Evolutionary conservation across 2,113 vertebrate genomes (phyloP).

Genomic region (Rhizomys pruinosus): DNA sequence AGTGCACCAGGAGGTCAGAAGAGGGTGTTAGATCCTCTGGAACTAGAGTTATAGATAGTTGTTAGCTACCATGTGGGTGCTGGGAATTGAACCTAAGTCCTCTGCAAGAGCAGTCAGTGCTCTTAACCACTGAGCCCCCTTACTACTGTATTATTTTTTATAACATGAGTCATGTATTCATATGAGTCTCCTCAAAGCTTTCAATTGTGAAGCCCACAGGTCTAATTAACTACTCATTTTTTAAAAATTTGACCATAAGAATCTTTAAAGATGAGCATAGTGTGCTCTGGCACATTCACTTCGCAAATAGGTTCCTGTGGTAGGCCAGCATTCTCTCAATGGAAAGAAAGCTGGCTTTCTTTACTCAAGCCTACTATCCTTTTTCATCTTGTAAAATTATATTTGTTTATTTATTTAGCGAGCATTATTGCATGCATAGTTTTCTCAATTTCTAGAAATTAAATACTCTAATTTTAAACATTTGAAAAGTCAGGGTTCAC

Average conservation of each 20-base stretch:
- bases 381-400: conserved; percentile 37
- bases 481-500: neutral
- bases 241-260: neutral
- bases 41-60: too few species aligned
- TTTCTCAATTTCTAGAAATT: conserved; percentile 30
- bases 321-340: neutral
- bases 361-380: neutral
- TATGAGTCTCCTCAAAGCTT: neutral
- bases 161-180: neutral
- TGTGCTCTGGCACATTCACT: neutral
- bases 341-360: neutral
- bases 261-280: neutral
- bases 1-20: too few species aligned
- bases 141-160: too few species aligned
- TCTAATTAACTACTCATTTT: neutral
- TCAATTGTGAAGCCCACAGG: neutral
- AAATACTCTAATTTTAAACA: neutral
- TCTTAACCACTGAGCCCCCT: too few species aligned
- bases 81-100: too few species aligned
- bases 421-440: neutral
- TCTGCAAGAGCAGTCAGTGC: too few species aligned
- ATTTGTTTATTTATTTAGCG: neutral
- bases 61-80: too few species aligned
- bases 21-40: too few species aligned
- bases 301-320: neutral